Base-by-base conservation (phyloP, 2,888 invertebrate species). In the Coleophora deauratella region DNA sequence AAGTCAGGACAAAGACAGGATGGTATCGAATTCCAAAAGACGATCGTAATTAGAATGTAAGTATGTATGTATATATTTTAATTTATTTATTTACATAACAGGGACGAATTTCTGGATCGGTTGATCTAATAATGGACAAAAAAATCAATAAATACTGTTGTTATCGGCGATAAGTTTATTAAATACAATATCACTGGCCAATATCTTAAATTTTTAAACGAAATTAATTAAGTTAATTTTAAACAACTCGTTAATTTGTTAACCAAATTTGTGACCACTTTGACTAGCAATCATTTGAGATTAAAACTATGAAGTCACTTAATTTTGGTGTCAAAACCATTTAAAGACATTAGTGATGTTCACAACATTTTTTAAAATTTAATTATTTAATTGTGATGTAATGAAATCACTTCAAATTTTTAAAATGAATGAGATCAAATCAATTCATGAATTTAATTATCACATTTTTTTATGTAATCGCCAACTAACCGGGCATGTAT, bases 351-450 rank as follows among this genome's bases (percentile, higher is more conserved):
- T 4, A 21, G 21, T 21, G 21, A 21, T 21, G 21, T 21, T 6
- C 6, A 4, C 6, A 21, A 21, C 21, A 21, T 4, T n/a, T n/a
- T n/a, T n/a, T n/a, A n/a, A n/a, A n/a, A n/a, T n/a, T n/a, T n/a
- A n/a, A n/a, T n/a, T n/a, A n/a, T n/a, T n/a, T 21, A 21, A 21
- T 21, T 21, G 21, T 21, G 21, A 21, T 21, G 21, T 21, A 21
- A 21, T 21, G 21, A 21, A 21, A 21, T 21, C 21, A 21, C n/a
- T 35, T 33, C 37, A 40, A 40, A 15, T 43, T 45, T 45, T 39
- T 15, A 33, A 38, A 39, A 38, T 37, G 38, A 38, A 39, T 42
- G 44, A 45, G 44, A 45, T 45, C 44, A 40, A 45, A 41, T 42
- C 41, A 45, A 41, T 27, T 45, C 33, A 34, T 42, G 38, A 41